These are phyloP conservation scores for Echinarachnius parma DNA, from an alignment of 53 echinoderm and acorn worm genomes.

Conservation along the genomic window DNA sequence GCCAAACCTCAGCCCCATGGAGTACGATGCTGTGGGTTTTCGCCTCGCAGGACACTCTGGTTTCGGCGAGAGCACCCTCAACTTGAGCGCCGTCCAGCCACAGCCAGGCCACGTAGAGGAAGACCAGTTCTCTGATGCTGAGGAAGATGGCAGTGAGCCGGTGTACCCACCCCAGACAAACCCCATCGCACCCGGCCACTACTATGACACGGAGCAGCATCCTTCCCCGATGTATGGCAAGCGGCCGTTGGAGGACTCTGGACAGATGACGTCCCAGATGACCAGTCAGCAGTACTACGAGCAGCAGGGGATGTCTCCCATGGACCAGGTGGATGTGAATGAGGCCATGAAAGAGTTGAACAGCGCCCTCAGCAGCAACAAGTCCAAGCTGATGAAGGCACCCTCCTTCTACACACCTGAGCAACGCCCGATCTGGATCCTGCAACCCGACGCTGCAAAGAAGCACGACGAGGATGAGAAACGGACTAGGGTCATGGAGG, in stretches of 20 bases:
- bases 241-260: slow-evolving; percentile 3
- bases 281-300: slow-evolving; percentile 18
- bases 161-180: slow-evolving; percentile 16
- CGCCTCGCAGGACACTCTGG: slow-evolving; percentile 83
- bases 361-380: slow-evolving; percentile 63
- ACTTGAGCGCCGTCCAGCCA: slow-evolving; percentile 59
- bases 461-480: slow-evolving; percentile 81
- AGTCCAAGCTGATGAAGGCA: slow-evolving; percentile 76
- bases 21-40: slow-evolving; percentile 88
- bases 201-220: slow-evolving; percentile 24
- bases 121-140: slow-evolving; percentile 97
- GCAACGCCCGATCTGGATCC: slow-evolving; percentile 71
- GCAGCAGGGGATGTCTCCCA: slow-evolving; percentile 40
- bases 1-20: slow-evolving; percentile 86
- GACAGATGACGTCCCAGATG: slow-evolving; percentile 23
- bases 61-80: slow-evolving; percentile 73
- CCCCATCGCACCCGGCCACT: slow-evolving; percentile 45
- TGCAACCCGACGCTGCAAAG: slow-evolving; percentile 83
- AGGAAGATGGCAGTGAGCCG: slow-evolving; percentile 73
- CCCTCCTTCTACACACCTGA: slow-evolving; percentile 84
- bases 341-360: slow-evolving; percentile 92
- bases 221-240: slow-evolving; percentile 28
- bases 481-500: slow-evolving; percentile 69
- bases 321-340: slow-evolving; percentile 66
- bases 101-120: slow-evolving; percentile 67